A percentile compares a stretch with the other conserved stretches of the same genome.
These are phyloP conservation scores for Thalpophila matura DNA, from an alignment of 2,888 invertebrate genomes.

Conservation along the genomic window DNA sequence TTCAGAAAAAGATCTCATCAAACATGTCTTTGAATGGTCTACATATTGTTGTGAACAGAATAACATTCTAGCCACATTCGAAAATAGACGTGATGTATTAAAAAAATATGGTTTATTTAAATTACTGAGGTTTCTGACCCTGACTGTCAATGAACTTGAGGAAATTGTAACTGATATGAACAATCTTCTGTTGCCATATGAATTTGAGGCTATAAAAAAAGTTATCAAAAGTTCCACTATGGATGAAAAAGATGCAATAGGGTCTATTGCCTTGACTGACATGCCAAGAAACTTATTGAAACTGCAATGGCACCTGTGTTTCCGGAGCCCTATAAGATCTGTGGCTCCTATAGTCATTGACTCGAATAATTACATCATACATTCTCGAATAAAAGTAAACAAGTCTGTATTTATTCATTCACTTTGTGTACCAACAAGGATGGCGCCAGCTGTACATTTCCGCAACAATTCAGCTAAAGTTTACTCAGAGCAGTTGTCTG, in stretches of 20 bases:
- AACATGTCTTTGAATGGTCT: constrained; percentile 90
- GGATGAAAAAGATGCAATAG: constrained; percentile 57
- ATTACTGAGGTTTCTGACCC: constrained; percentile 83
- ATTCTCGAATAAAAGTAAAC: constrained; percentile 80
- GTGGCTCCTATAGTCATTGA: constrained; percentile 83
- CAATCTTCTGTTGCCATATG: constrained; percentile 79
- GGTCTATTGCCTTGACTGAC: constrained; percentile 52
- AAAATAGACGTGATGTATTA: constrained; percentile 84
- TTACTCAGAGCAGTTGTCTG: constrained; percentile 84
- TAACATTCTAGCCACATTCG: constrained; percentile 77
- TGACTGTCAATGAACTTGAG: constrained; percentile 80
- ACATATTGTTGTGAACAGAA: constrained; percentile 86
- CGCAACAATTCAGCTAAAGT: constrained; percentile 75
- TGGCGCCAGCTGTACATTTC: constrained; percentile 81
- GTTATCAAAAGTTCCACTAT: constrained; percentile 61
- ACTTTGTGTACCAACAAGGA: constrained; percentile 84
- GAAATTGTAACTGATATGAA: constrained; percentile 76
- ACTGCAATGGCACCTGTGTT: constrained; percentile 82
- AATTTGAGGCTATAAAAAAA: constrained; percentile 71
- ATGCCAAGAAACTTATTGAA: constrained; percentile 76
- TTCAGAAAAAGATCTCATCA: constrained; percentile 88
- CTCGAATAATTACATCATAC: constrained; percentile 75
- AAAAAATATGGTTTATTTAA: constrained; percentile 83
- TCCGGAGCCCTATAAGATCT: constrained; percentile 81
- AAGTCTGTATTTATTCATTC: constrained; percentile 87